Evolutionary conservation across 2,797 vertebrate genomes (phyloP).

Genomic region (Parauchenoglanis ngamensis): DNA sequence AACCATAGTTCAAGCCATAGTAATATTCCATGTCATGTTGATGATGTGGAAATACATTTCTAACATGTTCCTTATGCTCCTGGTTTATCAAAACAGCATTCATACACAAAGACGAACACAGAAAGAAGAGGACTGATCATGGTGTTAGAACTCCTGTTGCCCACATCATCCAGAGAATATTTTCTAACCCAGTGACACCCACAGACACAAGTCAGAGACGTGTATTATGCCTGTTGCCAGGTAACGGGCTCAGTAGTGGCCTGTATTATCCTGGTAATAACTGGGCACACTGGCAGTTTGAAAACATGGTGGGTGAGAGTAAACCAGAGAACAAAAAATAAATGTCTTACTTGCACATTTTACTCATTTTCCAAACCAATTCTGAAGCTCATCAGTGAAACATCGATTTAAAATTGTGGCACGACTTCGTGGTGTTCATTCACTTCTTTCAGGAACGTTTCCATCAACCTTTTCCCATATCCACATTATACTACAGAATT

Average conservation of each 20-base stretch:
- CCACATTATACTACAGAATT: background rate
- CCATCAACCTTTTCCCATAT: background rate
- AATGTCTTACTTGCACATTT: background rate
- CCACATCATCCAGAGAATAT: background rate
- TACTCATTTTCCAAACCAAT: background rate
- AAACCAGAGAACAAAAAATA: background rate
- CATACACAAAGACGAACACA: background rate
- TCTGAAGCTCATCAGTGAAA: background rate
- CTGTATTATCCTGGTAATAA: conserved; percentile 28
- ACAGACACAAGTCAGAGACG: conserved; percentile 28
- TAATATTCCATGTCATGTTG: background rate
- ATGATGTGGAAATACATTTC: background rate
- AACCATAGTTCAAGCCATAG: too few species aligned
- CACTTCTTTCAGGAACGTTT: background rate
- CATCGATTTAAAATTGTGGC: background rate
- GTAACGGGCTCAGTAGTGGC: conserved; percentile 29
- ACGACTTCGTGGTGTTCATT: background rate
- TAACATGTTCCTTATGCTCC: background rate
- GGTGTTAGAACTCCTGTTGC: background rate
- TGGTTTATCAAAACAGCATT: background rate
- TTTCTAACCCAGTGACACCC: conserved; percentile 21
- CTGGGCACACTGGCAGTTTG: conserved; percentile 4
- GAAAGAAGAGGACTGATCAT: background rate
- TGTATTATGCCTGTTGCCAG: conserved; percentile 39
- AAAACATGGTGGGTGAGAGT: conserved; percentile 9